Evolutionary conservation across 1,140 invertebrate species (phyloP).

Genomic region (Drosophila sucinea): DNA sequence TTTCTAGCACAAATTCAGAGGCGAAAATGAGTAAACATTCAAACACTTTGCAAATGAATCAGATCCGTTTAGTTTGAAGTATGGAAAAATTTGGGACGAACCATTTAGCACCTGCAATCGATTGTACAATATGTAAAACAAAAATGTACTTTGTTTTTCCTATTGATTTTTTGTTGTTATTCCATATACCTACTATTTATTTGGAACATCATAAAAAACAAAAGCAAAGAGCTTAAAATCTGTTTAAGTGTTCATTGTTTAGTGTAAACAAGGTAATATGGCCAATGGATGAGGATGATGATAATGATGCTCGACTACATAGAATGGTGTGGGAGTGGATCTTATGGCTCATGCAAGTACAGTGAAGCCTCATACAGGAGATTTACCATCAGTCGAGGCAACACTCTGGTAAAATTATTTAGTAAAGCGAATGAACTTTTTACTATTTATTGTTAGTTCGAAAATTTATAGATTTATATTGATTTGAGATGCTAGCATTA

Average conservation of each 20-base stretch:
- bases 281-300: background rate
- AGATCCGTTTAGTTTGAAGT: background rate
- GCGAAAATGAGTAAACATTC: constrained; percentile 5
- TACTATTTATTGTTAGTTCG: too few species aligned
- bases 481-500: too few species aligned
- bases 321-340: constrained; percentile 23
- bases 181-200: constrained; percentile 47
- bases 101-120: constrained; percentile 18
- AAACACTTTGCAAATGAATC: constrained; percentile 15
- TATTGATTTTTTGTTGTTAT: constrained; percentile 46
- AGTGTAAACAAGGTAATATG: constrained; percentile 56
- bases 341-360: background rate
- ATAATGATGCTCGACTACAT: constrained; percentile 23
- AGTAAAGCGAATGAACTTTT: too few species aligned
- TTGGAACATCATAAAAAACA: constrained; percentile 71
- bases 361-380: background rate
- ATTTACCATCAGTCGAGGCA: too few species aligned
- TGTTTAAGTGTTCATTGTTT: constrained; percentile 71
- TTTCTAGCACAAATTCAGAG: constrained; percentile 7
- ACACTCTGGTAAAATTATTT: too few species aligned
- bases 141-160: constrained; percentile 12
- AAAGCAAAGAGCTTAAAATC: constrained; percentile 66
- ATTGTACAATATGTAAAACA: constrained; percentile 2
- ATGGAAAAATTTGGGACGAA: constrained; percentile 4
- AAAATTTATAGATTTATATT: too few species aligned